Evolutionary conservation across 2,888 invertebrate genomes (phyloP).

Genomic region (Ochlodes sylvanus): DNA sequence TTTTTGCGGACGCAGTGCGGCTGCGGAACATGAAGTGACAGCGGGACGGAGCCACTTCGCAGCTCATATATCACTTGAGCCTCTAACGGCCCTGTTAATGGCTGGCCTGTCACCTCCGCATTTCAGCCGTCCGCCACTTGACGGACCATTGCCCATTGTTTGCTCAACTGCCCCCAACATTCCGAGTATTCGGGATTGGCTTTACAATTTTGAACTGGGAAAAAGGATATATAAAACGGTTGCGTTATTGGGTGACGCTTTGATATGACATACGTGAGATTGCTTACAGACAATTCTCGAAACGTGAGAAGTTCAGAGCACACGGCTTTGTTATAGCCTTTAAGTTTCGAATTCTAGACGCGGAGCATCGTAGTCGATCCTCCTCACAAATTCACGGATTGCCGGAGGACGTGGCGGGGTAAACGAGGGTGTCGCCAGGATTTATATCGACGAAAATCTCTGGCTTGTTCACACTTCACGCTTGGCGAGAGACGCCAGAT

Average conservation of each 20-base stretch:
- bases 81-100: constrained; percentile 79
- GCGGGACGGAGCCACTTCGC: constrained; percentile 81
- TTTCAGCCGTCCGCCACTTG: constrained; percentile 62
- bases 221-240: constrained; percentile 9
- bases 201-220: constrained; percentile 51
- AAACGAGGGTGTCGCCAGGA: constrained; percentile 72
- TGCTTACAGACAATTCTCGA: not conserved
- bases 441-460: constrained; percentile 78
- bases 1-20: constrained; percentile 74
- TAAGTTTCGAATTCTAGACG: constrained; percentile 64
- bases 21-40: constrained; percentile 78
- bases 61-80: constrained; percentile 81
- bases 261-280: constrained; percentile 22
- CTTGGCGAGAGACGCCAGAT: constrained; percentile 60
- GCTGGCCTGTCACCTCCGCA: constrained; percentile 75
- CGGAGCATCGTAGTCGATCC: constrained; percentile 65
- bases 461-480: constrained; percentile 72
- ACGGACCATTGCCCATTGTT: constrained; percentile 51
- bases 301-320: constrained; percentile 34
- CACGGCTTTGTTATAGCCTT: constrained; percentile 25
- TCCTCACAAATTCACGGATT: constrained; percentile 75
- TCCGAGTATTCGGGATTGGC: constrained; percentile 52
- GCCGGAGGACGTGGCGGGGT: constrained; percentile 62
- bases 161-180: constrained; percentile 30
- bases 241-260: constrained; percentile 8